Percentiles rank a stretch among this genome's conserved stretches.
Evolutionary conservation across 1,140 invertebrate species (phyloP).

Genomic region (Acromyrmex heyeri): DNA sequence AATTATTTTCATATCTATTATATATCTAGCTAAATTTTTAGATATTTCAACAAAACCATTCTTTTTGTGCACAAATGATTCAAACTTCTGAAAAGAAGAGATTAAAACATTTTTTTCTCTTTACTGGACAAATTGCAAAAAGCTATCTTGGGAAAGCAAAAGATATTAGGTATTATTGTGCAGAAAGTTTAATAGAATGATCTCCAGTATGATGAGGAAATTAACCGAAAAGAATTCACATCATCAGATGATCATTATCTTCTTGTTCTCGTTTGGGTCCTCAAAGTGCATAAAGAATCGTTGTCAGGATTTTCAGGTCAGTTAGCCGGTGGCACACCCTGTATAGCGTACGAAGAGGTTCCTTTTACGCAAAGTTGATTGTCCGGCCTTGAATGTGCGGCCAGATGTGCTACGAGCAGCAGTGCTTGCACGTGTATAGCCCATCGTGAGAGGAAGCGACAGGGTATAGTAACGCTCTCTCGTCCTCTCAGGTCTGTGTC

Average conservation of each 20-base stretch:
- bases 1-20: too few species aligned
- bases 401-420: conserved; percentile 71
- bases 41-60: too few species aligned
- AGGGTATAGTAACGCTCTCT: neutral
- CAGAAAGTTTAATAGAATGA: neutral
- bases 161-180: neutral
- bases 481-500: conserved; percentile 36
- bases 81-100: neutral
- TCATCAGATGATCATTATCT: conserved; percentile 6
- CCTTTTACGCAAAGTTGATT: conserved; percentile 77
- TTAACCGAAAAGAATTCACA: neutral
- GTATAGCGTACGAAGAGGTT: conserved; percentile 53
- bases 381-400: conserved; percentile 79
- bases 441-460: conserved; percentile 23
- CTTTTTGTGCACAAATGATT: neutral
- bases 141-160: neutral
- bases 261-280: neutral
- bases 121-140: neutral
- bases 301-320: conserved; percentile 32
- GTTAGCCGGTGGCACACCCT: conserved; percentile 17
- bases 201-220: neutral
- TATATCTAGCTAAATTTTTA: too few species aligned
- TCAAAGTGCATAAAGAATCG: neutral
- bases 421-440: conserved; percentile 37
- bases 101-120: neutral